Conservation (phyloP, 2,888 invertebrate genomes). For the Conops quadrifasciatus region DNA sequence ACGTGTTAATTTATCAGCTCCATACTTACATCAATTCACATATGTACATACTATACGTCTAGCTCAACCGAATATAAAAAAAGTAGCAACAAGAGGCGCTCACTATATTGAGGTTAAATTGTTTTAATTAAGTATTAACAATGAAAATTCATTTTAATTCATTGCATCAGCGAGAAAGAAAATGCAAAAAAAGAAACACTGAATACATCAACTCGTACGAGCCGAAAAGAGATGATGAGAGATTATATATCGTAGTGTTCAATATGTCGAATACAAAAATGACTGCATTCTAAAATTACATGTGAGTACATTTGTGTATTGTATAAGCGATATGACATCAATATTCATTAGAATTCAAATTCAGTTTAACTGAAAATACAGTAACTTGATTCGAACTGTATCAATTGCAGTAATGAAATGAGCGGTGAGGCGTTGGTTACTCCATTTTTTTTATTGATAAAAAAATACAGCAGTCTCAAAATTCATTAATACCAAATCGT, state of each 20-base stretch:
- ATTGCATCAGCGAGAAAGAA: conserved; percentile 26
- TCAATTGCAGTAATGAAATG: too few species aligned
- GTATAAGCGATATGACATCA: too few species aligned
- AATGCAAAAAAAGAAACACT: background rate
- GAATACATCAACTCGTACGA: background rate
- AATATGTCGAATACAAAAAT: too few species aligned
- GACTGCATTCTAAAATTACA: too few species aligned
- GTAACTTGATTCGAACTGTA: background rate
- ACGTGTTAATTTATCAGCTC: too few species aligned
- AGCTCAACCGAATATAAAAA: background rate
- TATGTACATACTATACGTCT: background rate
- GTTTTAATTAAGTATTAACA: conserved; percentile 36
- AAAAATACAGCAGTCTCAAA: too few species aligned
- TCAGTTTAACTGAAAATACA: conserved; percentile 1
- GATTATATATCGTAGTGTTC: conserved; percentile 5
- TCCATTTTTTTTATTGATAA: too few species aligned
- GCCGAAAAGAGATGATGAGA: background rate
- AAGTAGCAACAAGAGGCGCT: conserved; percentile 5
- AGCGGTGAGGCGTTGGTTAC: too few species aligned
- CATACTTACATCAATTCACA: background rate
- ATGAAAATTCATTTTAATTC: conserved; percentile 31
- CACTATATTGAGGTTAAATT: conserved; percentile 30
- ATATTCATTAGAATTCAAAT: background rate
- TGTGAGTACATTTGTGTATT: too few species aligned
- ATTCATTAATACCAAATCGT: too few species aligned